Conservation (phyloP, 2,888 invertebrate genomes). For the Sminthurides aquaticus region DNA sequence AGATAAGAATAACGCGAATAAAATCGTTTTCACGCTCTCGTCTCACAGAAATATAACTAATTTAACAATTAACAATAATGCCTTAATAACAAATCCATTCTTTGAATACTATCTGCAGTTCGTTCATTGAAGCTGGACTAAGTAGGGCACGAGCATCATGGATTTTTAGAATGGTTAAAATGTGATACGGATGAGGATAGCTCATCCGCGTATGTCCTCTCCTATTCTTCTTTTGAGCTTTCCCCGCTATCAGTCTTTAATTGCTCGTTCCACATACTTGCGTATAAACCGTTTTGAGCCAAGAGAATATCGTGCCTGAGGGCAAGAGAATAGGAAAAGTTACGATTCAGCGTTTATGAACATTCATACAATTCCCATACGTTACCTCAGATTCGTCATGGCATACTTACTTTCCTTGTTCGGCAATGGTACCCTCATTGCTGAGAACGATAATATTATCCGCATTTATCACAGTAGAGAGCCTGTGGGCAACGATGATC, state of each 20-base stretch:
- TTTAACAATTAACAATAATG: too few species aligned
- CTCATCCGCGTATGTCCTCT: not conserved
- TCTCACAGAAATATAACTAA: too few species aligned
- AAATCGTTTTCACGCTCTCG: too few species aligned
- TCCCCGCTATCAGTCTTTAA: slow-evolving; percentile 51
- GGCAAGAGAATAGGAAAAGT: slow-evolving; percentile 39
- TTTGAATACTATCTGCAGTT: too few species aligned
- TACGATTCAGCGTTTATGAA: not conserved
- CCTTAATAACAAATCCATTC: too few species aligned
- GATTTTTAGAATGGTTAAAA: not conserved
- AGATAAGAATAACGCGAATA: too few species aligned
- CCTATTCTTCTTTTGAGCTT: slow-evolving; percentile 16
- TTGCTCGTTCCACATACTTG: slow-evolving; percentile 90
- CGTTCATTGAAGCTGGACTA: too few species aligned
- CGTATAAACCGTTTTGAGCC: slow-evolving; percentile 65
- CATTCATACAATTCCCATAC: not conserved
- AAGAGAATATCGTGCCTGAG: slow-evolving; percentile 66
- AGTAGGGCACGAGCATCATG: too few species aligned
- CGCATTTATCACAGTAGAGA: slow-evolving; percentile 90
- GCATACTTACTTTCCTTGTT: slow-evolving; percentile 68
- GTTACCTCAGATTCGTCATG: not conserved
- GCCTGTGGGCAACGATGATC: slow-evolving; percentile 84
- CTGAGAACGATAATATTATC: slow-evolving; percentile 88
- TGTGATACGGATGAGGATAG: not conserved
- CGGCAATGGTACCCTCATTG: slow-evolving; percentile 78